Evolutionary conservation across 2,797 vertebrate genomes (phyloP).

Genomic region (Fratercula arctica): DNA sequence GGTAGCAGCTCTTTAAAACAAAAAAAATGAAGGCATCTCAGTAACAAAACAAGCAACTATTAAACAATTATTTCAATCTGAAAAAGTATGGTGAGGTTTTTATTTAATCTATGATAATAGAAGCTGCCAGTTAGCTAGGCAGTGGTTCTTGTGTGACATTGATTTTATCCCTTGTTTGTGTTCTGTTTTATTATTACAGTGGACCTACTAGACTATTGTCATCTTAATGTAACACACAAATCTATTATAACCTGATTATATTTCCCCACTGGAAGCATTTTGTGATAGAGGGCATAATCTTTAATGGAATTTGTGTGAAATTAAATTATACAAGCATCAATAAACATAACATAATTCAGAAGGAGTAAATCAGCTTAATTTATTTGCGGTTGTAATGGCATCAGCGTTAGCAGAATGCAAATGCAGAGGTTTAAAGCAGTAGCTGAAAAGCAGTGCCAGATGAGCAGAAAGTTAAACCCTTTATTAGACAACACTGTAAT

Average conservation of each 20-base stretch:
- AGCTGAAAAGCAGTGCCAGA: constrained; percentile 84
- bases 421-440: constrained; percentile 82
- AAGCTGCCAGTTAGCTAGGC: constrained; percentile 81
- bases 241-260: constrained; percentile 92
- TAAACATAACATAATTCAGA: constrained; percentile 92
- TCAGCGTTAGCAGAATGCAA: constrained; percentile 80
- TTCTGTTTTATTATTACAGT: constrained; percentile 86
- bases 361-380: constrained; percentile 89
- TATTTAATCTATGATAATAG: constrained; percentile 76
- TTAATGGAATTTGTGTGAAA: constrained; percentile 95
- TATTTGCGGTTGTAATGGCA: constrained; percentile 84
- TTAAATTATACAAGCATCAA: constrained; percentile 91
- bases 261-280: constrained; percentile 81
- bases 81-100: constrained; percentile 43
- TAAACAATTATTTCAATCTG: constrained; percentile 51
- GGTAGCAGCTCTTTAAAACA: constrained; percentile 28
- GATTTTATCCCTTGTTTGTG: constrained; percentile 80
- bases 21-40: constrained; percentile 29
- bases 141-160: constrained; percentile 76
- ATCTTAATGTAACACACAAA: constrained; percentile 87
- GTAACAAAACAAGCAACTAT: constrained; percentile 42
- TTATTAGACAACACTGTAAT: constrained; percentile 88
- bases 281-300: constrained; percentile 81
- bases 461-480: constrained; percentile 89
- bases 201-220: constrained; percentile 79